Evolutionary conservation across 2,113 vertebrate species (phyloP), one percentile per base, ranked within the genome.

Genomic region (Ciconia maguari): DNA sequence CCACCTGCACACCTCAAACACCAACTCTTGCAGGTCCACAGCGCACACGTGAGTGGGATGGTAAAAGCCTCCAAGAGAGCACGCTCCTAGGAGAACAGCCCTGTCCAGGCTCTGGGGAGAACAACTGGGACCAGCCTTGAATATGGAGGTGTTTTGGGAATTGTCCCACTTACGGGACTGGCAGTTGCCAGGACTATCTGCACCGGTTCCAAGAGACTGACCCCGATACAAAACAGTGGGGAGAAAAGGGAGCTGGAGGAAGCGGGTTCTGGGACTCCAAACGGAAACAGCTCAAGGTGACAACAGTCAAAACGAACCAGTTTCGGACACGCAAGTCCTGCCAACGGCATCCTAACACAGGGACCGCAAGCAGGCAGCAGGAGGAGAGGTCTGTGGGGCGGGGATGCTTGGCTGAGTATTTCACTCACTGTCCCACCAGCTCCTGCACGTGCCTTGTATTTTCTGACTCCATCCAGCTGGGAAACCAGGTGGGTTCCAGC

Each of bases 401-500:
- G 29, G 29, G 36, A 87, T 44, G 61, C 61, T 87, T 60, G 44
- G 77, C 91, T 16, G 21, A 93, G 21, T 38, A 38, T 30, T 48
- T 84, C 61, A 38, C 51, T 64, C 19, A 8, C 60, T 60, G 29
- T 87, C 85, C 58, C 62, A 91, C 58, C 90, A 80, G 41, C 75
- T 83, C 87, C 78, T n/a, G 32, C 84, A 94, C 9, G 4, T 48
- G 75, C 66, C 15, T 68, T 72, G 81, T 78, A 54, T 88, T 65
- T 97, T 69, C 96, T 1, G 2, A 44, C 79, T 79, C 38, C 78
- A 83, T 42, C 78, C 96, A 96, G 92, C 87, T 96, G 95, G 93
- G 84, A 93, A 94, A 69, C 62, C 93, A 94, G 94, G 94, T 94
- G 94, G 87, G 51, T 54, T 90, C 66, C 70, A 93, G 90, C 57